Conservation (phyloP, 2,888 invertebrate genomes). For the Eledone cirrhosa region DNA sequence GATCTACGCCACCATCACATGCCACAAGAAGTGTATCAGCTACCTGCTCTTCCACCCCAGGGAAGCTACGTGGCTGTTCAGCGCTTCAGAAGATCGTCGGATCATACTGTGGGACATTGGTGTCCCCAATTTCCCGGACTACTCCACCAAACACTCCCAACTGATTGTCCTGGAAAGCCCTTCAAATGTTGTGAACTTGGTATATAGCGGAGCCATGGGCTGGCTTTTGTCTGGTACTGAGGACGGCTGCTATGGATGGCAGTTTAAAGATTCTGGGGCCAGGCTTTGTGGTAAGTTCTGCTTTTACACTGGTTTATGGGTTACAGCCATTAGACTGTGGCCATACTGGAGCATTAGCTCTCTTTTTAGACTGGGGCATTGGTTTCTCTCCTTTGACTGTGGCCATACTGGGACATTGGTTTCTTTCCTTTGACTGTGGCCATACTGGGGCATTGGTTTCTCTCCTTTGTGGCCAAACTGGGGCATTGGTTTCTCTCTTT, state of each 20-base stretch:
- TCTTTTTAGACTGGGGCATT: no score
- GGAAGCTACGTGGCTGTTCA: conserved; percentile 61
- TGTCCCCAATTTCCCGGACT: conserved; percentile 47
- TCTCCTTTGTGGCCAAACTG: no score
- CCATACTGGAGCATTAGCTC: no score
- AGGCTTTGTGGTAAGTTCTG: neutral
- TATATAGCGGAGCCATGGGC: conserved; percentile 39
- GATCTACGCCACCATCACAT: conserved; percentile 57
- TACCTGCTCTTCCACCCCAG: conserved; percentile 63
- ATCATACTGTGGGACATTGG: conserved; percentile 62
- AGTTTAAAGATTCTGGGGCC: conserved; percentile 32
- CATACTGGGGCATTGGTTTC: no score
- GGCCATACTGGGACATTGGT: no score
- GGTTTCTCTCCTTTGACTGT: no score
- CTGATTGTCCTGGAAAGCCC: conserved; percentile 45
- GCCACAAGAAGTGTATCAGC: conserved; percentile 59
- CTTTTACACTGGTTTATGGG: no score
- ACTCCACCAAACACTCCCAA: conserved; percentile 46
- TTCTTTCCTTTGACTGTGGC: no score
- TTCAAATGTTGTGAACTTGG: conserved; percentile 48
- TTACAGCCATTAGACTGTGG: no score
- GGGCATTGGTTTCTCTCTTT: no score
- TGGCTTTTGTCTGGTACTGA: conserved; percentile 57
- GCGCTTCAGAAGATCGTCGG: conserved; percentile 56
- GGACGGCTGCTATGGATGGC: conserved; percentile 58